phyloP scores from a whole-genome alignment of 1,140 invertebrate genomes.

The Drosophila pseudoananassae region DNA sequence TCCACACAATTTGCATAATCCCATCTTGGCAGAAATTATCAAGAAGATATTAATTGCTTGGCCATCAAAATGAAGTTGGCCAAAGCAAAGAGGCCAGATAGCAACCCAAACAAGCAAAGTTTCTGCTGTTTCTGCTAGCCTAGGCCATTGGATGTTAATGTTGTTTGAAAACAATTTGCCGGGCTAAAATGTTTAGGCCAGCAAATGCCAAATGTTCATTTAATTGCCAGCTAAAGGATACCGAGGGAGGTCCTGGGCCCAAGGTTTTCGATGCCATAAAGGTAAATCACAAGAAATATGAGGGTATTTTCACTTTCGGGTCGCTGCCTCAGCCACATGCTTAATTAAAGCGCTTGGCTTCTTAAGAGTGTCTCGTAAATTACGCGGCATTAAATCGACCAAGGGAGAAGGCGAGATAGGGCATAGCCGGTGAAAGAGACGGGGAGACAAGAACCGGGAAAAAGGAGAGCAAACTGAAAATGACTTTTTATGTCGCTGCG shows the following conservation, averaged over 20 bases:
- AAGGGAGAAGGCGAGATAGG: slow-evolving; percentile 30
- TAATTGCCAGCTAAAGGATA: slow-evolving; percentile 51
- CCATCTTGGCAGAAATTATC: slow-evolving; percentile 50
- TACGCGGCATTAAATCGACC: slow-evolving; percentile 74
- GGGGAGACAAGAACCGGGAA: background rate
- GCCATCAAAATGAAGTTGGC: slow-evolving; percentile 57
- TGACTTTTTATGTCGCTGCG: slow-evolving; percentile 74
- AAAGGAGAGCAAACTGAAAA: slow-evolving; percentile 66
- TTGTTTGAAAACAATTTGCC: slow-evolving; percentile 63
- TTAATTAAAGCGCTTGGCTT: slow-evolving; percentile 80
- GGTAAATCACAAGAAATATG: slow-evolving; percentile 81
- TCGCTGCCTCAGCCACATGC: slow-evolving; percentile 78
- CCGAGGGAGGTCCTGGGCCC: slow-evolving; percentile 1
- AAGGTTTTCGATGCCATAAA: slow-evolving; percentile 61
- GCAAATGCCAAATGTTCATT: slow-evolving; percentile 73
- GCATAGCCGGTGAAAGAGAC: slow-evolving; percentile 3
- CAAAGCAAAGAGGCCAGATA: slow-evolving; percentile 7
- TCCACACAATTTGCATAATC: slow-evolving; percentile 63
- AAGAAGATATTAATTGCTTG: slow-evolving; percentile 55
- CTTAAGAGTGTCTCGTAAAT: slow-evolving; percentile 82
- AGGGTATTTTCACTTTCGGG: slow-evolving; percentile 81
- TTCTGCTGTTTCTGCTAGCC: slow-evolving; percentile 20
- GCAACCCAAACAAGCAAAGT: slow-evolving; percentile 35
- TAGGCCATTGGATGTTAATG: slow-evolving; percentile 18
- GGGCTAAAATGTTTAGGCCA: slow-evolving; percentile 59